Percentiles rank a stretch among this genome's conserved stretches.
phyloP scores from a whole-genome alignment of 2,888 invertebrate species.

The Thecophora atra region DNA sequence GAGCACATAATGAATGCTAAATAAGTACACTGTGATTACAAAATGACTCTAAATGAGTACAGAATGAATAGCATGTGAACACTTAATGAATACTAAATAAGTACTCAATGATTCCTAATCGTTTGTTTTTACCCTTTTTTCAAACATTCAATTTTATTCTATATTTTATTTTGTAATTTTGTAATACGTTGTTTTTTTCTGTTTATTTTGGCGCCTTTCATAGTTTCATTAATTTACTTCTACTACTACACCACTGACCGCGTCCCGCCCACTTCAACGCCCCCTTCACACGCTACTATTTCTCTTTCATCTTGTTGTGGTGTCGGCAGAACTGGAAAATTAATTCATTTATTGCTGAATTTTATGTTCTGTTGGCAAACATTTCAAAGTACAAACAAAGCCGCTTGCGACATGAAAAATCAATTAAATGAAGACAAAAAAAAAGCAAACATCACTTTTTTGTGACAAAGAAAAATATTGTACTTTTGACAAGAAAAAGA shows the following conservation, averaged over 20 bases:
- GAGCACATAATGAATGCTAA: too few relatives aligned
- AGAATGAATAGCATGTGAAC: too few relatives aligned
- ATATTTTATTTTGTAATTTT: too few relatives aligned
- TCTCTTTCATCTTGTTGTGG: background rate
- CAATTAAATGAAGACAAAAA: background rate
- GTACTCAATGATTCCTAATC: too few relatives aligned
- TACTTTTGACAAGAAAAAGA: background rate
- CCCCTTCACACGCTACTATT: background rate
- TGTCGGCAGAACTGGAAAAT: background rate
- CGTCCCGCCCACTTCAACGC: background rate
- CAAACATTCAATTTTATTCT: too few relatives aligned
- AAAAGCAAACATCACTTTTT: background rate
- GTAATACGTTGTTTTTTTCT: too few relatives aligned
- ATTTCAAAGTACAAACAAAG: background rate
- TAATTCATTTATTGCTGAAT: background rate
- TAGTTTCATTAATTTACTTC: background rate
- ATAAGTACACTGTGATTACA: too few relatives aligned
- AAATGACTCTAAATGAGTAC: too few relatives aligned
- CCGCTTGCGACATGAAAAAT: conserved; percentile 6
- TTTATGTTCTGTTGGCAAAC: conserved; percentile 1
- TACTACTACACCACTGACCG: background rate
- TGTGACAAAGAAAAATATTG: background rate
- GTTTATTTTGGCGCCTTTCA: background rate
- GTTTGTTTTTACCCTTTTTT: too few relatives aligned
- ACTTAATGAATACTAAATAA: too few relatives aligned